Evolutionary conservation across 1,140 invertebrate species (phyloP).

Genomic region (Colletes latitarsis): DNA sequence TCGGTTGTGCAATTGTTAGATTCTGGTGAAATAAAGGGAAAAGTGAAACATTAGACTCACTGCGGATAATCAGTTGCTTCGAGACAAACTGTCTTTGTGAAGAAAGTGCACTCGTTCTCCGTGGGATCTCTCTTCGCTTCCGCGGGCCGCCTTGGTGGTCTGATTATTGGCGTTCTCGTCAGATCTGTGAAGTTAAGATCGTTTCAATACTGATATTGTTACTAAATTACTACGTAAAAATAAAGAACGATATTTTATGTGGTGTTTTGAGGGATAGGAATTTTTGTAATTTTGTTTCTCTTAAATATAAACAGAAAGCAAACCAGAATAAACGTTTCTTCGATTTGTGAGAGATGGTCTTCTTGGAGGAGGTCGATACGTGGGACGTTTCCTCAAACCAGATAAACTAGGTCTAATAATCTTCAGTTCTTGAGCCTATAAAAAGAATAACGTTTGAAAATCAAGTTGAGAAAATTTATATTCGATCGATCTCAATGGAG

Average conservation of each 20-base stretch:
- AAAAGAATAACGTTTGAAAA: not conserved
- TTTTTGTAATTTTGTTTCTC: no score
- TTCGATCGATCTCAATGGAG: no score
- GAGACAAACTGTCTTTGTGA: slow-evolving; percentile 89
- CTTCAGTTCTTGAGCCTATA: slow-evolving; percentile 75
- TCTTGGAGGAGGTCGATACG: slow-evolving; percentile 60
- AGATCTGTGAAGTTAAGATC: slow-evolving; percentile 44
- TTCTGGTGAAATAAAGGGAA: not conserved
- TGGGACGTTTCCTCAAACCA: slow-evolving; percentile 62
- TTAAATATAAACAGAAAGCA: no score
- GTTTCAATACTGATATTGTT: no score
- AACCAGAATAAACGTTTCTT: slow-evolving; percentile 76
- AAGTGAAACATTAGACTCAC: slow-evolving; percentile 80
- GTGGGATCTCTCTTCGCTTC: slow-evolving; percentile 67
- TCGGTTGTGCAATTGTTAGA: slow-evolving; percentile 4
- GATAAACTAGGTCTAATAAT: slow-evolving; percentile 62
- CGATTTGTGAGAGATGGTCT: slow-evolving; percentile 65
- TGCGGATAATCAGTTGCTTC: slow-evolving; percentile 89
- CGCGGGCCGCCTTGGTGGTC: slow-evolving; percentile 61
- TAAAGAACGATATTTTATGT: no score
- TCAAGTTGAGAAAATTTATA: no score
- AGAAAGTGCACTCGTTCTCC: slow-evolving; percentile 85
- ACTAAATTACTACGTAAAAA: no score
- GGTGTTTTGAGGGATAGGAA: no score
- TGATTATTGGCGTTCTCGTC: slow-evolving; percentile 49